These are phyloP conservation scores for Monochamus saltuarius DNA, from an alignment of 1,140 invertebrate genomes.

Conservation along the genomic window DNA sequence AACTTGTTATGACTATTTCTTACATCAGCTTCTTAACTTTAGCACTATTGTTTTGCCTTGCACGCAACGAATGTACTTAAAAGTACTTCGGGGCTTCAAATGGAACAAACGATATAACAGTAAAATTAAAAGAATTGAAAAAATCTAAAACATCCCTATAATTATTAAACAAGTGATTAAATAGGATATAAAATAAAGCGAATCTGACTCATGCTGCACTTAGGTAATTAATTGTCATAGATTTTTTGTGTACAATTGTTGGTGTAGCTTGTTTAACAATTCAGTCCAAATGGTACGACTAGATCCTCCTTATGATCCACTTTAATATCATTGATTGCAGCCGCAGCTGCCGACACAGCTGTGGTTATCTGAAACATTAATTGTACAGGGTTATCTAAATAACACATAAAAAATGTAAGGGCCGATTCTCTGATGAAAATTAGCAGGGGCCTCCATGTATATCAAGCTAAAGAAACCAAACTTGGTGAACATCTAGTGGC, in stretches of 20 bases:
- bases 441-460: too few relatives aligned
- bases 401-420: too few relatives aligned
- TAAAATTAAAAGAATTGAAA: background rate
- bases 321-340: slow-evolving; percentile 69
- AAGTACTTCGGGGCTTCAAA: background rate
- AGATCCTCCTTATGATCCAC: slow-evolving; percentile 81
- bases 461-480: too few relatives aligned
- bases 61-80: background rate
- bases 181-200: too few relatives aligned
- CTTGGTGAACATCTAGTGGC: too few relatives aligned
- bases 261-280: slow-evolving; percentile 2
- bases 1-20: too few relatives aligned
- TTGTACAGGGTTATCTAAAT: background rate
- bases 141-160: background rate
- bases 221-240: too few relatives aligned
- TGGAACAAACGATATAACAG: background rate
- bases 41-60: background rate
- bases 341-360: slow-evolving; percentile 64
- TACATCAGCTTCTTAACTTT: too few relatives aligned
- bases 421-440: too few relatives aligned
- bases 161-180: slow-evolving; percentile 9
- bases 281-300: slow-evolving; percentile 69
- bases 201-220: too few relatives aligned
- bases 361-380: slow-evolving; percentile 60
- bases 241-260: background rate